Evolutionary conservation across 1,140 invertebrate genomes (phyloP), one percentile per base, ranked within the genome.

Genomic region (Drosophila bocqueti): DNA sequence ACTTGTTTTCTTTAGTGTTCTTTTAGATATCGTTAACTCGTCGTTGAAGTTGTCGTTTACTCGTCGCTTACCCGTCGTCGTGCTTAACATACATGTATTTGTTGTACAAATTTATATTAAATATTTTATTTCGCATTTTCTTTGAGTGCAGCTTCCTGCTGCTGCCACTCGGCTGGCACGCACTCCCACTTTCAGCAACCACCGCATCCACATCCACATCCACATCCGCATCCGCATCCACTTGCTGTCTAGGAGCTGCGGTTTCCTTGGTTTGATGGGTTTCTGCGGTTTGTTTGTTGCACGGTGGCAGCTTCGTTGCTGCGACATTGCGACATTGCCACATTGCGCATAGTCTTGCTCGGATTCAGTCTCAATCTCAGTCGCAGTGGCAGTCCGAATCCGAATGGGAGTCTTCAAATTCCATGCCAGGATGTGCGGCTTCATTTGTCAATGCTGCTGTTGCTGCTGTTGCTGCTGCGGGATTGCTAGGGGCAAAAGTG

Each of bases 221-320:
- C 45, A 1, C 47, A 49, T 49, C 47, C 50, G 7, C 31, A 54
- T 38, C 18, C 58, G 38, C 57, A 55, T 62, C 50, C 59, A 42
- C 69, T 61, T 63, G 57, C 47, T 34, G 43, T 46, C 67, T 71
- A 68, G 29, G 46, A 78, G 59, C 67, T 79, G 75, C 60, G 76
- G 76, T 79, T 78, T 49, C 38, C 52, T 64, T 65, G 76, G 76
- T 72, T 72, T 79, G 76, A 79, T 79, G 66, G 55, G 66, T 79
- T 79, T 79, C 64, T 79, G 76, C 68, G 76, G 76, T 63, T 79
- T 79, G 76, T 79, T 79, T 79, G 76, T 64, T 65, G 66, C 75
- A 79, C 47, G 66, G 45, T 26, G 76, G 64, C 52, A 77, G 36
- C 58, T 49, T 29, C 60, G 64, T 58, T 52, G 52, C 69, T 29